Conservation (phyloP, 37 sponge, comb jelly and placozoan genomes). For the Bolinopsis microptera region DNA sequence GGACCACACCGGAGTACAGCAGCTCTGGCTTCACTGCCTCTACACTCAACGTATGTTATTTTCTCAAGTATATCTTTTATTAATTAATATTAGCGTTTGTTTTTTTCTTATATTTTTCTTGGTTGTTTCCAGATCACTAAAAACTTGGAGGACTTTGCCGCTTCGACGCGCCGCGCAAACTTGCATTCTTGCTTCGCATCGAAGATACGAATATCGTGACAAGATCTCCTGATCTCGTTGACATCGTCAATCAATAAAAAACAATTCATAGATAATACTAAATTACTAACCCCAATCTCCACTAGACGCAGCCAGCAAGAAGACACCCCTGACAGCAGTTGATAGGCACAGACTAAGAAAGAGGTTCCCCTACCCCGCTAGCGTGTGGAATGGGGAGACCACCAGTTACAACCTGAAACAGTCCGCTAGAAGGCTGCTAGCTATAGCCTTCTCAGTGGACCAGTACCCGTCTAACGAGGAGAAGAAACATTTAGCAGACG, state of each 20-base stretch:
- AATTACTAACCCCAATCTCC: no score
- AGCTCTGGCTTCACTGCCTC: slow-evolving; percentile 37
- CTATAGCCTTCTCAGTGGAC: neutral
- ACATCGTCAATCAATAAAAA: no score
- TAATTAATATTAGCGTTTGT: no score
- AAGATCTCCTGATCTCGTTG: no score
- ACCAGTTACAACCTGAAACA: slow-evolving; percentile 15
- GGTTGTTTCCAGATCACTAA: neutral
- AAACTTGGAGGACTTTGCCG: no score
- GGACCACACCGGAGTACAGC: slow-evolving; percentile 37
- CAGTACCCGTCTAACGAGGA: slow-evolving; percentile 27
- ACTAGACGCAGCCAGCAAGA: neutral
- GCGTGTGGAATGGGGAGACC: neutral
- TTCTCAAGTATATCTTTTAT: no score
- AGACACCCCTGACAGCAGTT: slow-evolving; percentile 1
- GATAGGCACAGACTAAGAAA: slow-evolving; percentile 8
- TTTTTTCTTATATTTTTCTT: no score
- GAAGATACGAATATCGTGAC: no score
- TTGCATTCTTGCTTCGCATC: no score
- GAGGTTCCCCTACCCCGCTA: neutral
- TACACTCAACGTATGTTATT: slow-evolving; percentile 17
- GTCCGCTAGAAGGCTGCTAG: neutral
- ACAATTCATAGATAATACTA: no score
- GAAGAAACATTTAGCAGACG: slow-evolving; percentile 1
- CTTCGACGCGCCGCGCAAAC: no score